Evolutionary conservation across 2,888 invertebrate species (phyloP), one percentile per base, ranked within the genome.

Genomic region (Cyaniris semiargus): DNA sequence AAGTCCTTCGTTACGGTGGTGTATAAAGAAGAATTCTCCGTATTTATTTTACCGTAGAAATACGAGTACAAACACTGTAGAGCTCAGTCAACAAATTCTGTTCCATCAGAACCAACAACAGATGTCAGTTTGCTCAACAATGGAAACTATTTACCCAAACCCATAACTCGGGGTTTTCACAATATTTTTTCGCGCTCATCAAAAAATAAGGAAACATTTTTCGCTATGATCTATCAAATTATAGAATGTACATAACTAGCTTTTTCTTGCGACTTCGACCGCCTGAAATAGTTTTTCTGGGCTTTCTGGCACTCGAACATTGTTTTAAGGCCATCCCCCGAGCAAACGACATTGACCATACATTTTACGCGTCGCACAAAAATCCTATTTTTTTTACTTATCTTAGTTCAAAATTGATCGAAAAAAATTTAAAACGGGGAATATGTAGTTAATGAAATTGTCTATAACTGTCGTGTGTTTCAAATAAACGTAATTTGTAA

Each of bases 21-120:
- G 27, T 48, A 23, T 23, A 48, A 48, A 48, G 48, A 53, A 74
- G 74, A 74, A 74, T 53, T 23, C 74, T 13, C 13, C 4, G 23
- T 74, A 38, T 74, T 53, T 74, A 53, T 48, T 74, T 74, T 23
- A 23, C 27, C 23, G 74, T 74, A 15, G 44, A 74, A 74, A 74
- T 53, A n/a, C n/a, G n/a, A n/a, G n/a, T n/a, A 74, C 48, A 53
- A 53, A 53, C 74, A 74, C 44, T 21, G 21, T 18, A 5, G 72
- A 53, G 38, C 38, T 71, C 71, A n/a, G 74, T 74, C 21, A 74
- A 74, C 27, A 74, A 53, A 53, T 74, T 74, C 53, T 18, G 74
- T 48, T 74, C 74, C 27, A 74, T 53, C 74, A 53, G 44, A 72
- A 74, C 74, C 53, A 48, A 72, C 72, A 44, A 15, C 23, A 74